Evolutionary conservation across 2,113 vertebrate species (phyloP).

Genomic region (Myotis yumanensis): DNA sequence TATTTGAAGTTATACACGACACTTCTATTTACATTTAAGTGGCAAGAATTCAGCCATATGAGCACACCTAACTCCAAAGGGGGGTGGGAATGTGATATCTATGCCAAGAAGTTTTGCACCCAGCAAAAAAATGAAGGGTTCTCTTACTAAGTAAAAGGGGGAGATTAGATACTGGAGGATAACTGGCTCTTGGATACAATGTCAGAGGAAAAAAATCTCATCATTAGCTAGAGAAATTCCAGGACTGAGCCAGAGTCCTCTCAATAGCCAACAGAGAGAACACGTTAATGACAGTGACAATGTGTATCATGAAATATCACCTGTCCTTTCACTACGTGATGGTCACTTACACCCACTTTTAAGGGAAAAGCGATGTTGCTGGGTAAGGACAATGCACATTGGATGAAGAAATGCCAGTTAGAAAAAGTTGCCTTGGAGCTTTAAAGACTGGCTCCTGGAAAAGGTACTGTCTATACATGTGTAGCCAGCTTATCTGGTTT

Average conservation of each 20-base stretch:
- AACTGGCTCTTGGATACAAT: background rate
- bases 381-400: background rate
- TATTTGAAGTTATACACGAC: background rate
- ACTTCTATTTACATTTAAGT: background rate
- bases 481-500: background rate
- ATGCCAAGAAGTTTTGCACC: background rate
- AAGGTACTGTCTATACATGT: background rate
- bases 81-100: background rate
- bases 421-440: background rate
- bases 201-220: background rate
- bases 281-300: background rate
- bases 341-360: background rate
- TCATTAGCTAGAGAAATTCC: background rate
- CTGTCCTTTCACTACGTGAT: background rate
- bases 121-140: background rate
- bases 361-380: background rate
- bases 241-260: background rate
- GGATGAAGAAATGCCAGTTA: background rate
- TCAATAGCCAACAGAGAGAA: background rate
- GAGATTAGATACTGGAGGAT: background rate
- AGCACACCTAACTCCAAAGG: background rate
- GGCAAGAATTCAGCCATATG: background rate
- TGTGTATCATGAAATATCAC: background rate
- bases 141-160: background rate
- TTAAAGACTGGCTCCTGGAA: constrained; percentile 25